Percentiles rank a stretch among this genome's conserved stretches.
phyloP scores from a whole-genome alignment of 2,113 vertebrate genomes.

The Tretioscincus oriximinensis region DNA sequence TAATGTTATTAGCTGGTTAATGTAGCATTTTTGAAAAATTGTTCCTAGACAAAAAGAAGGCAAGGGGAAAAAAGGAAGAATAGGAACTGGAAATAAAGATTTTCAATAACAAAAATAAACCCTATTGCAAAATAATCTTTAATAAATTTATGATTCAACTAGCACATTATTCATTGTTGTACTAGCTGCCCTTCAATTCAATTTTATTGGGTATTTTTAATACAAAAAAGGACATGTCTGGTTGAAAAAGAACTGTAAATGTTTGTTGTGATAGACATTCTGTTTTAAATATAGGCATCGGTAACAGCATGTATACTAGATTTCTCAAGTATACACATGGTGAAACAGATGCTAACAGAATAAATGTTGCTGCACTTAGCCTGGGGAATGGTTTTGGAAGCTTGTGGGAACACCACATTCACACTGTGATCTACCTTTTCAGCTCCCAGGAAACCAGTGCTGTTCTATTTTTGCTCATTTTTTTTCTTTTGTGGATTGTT shows the following conservation, averaged over 20 bases:
- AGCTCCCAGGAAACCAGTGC: too few relatives aligned
- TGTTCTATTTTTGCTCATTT: too few relatives aligned
- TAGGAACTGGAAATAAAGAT: not conserved
- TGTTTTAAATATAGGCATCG: not conserved
- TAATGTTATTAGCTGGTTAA: not conserved
- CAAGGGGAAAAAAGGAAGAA: not conserved
- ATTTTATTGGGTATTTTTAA: too few relatives aligned
- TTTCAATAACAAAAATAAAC: not conserved
- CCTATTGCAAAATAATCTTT: constrained; percentile 27
- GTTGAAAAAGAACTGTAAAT: not conserved
- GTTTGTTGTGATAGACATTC: not conserved
- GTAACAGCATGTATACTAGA: not conserved
- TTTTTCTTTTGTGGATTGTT: too few relatives aligned
- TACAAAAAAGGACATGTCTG: too few relatives aligned
- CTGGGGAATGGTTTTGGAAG: too few relatives aligned
- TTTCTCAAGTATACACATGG: not conserved
- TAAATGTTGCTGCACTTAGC: too few relatives aligned
- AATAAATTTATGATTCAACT: not conserved
- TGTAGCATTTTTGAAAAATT: not conserved
- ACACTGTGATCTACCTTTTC: too few relatives aligned
- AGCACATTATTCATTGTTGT: not conserved
- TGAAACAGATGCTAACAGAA: not conserved
- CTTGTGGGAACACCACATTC: too few relatives aligned
- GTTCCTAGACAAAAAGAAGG: not conserved
- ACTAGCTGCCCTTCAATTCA: not conserved